Evolutionary conservation across 2,113 vertebrate species (phyloP).

Genomic region (Maccullochella peelii): DNA sequence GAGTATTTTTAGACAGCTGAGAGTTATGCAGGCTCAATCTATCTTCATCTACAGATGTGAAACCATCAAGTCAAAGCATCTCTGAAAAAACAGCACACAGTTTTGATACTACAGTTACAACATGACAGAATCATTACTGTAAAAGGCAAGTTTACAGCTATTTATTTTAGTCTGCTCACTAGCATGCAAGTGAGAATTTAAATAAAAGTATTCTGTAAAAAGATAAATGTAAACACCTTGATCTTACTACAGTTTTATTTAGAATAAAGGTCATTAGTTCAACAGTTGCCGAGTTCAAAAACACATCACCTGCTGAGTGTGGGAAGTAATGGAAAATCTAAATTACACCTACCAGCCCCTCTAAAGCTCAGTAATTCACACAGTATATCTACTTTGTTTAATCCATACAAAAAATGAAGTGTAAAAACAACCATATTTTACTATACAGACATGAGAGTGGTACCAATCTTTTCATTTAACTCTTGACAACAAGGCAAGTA

Average conservation of each 20-base stretch:
- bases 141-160: background rate
- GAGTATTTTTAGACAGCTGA: background rate
- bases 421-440: no score
- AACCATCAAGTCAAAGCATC: background rate
- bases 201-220: background rate
- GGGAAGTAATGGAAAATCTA: background rate
- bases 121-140: background rate
- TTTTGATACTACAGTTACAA: background rate
- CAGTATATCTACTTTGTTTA: no score
- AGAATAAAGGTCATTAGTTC: background rate
- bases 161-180: no score
- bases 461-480: no score
- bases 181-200: background rate
- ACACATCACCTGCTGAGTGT: background rate
- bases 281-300: background rate
- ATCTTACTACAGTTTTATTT: no score
- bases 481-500: no score
- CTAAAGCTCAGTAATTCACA: no score
- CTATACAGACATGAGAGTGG: no score
- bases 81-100: background rate
- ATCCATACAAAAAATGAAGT: no score
- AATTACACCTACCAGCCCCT: no score
- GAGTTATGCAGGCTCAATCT: background rate
- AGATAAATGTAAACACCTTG: background rate
- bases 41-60: background rate